Percentiles rank a stretch among this genome's conserved stretches.
These are phyloP conservation scores for Plotosus lineatus DNA, from an alignment of 2,113 vertebrate species.

Conservation along the genomic window DNA sequence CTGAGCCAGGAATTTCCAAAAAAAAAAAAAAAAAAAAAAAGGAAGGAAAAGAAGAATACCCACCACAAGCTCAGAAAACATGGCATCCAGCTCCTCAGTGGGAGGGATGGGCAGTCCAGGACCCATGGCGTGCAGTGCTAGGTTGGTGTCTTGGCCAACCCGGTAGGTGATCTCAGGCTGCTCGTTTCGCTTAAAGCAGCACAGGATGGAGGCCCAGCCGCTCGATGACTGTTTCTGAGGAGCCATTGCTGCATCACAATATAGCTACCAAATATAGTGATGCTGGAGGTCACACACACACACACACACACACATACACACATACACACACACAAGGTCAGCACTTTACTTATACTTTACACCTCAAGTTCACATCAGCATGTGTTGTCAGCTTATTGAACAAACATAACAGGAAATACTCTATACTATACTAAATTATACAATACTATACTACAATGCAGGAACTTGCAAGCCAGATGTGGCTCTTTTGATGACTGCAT, in stretches of 20 bases:
- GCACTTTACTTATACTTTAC: background rate
- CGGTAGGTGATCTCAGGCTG: slow-evolving; percentile 88
- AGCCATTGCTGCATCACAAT: slow-evolving; percentile 72
- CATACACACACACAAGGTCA: background rate
- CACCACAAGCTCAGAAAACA: slow-evolving; percentile 91
- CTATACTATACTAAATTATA: background rate
- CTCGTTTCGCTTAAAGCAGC: slow-evolving; percentile 84
- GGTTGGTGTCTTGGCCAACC: slow-evolving; percentile 80
- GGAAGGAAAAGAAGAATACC: slow-evolving; percentile 54
- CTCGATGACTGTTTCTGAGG: slow-evolving; percentile 79
- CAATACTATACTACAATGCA: background rate
- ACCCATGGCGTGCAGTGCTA: slow-evolving; percentile 78
- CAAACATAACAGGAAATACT: no score
- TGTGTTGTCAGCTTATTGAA: no score
- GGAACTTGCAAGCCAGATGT: no score
- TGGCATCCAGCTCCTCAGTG: slow-evolving; percentile 81
- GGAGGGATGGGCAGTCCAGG: slow-evolving; percentile 82
- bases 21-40: background rate
- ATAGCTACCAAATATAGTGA: slow-evolving; percentile 25
- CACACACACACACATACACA: background rate
- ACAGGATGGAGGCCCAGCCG: slow-evolving; percentile 84
- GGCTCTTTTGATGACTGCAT: no score
- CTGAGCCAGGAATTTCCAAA: background rate
- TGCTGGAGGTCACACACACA: slow-evolving; percentile 9
- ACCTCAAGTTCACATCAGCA: background rate